Conservation (phyloP, 2,797 vertebrate genomes). For the Paramormyrops hopkinsi region DNA sequence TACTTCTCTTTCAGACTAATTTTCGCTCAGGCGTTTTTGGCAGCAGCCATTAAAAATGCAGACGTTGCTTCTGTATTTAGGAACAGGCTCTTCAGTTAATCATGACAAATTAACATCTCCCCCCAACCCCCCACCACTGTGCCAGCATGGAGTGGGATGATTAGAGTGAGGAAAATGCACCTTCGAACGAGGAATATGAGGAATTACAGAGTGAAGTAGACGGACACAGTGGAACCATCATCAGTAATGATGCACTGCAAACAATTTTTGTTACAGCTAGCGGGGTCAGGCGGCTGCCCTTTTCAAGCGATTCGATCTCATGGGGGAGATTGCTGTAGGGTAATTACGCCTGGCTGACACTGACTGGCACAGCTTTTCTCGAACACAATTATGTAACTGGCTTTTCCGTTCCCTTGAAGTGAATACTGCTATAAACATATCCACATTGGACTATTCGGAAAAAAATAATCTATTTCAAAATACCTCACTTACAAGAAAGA, state of each 20-base stretch:
- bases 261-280: not conserved
- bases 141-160: not conserved
- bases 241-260: not conserved
- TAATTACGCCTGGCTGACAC: not conserved
- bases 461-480: not conserved
- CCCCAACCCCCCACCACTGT: not conserved
- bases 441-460: not conserved
- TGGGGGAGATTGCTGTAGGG: not conserved
- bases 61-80: not conserved
- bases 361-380: not conserved
- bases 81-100: conserved; percentile 12
- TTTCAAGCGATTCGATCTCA: not conserved
- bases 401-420: conserved; percentile 7
- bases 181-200: not conserved
- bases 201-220: not conserved
- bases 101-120: not conserved
- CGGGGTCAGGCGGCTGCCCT: not conserved
- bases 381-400: conserved; percentile 34
- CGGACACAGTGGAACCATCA: not conserved
- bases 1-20: not conserved
- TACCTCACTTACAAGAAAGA: not conserved
- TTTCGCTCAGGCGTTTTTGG: not conserved
- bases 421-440: conserved; percentile 12
- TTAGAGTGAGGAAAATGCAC: not conserved
- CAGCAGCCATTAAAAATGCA: not conserved